These are phyloP conservation scores for Carcina quercana DNA, from an alignment of 2,888 invertebrate genomes.

Conservation along the genomic window DNA sequence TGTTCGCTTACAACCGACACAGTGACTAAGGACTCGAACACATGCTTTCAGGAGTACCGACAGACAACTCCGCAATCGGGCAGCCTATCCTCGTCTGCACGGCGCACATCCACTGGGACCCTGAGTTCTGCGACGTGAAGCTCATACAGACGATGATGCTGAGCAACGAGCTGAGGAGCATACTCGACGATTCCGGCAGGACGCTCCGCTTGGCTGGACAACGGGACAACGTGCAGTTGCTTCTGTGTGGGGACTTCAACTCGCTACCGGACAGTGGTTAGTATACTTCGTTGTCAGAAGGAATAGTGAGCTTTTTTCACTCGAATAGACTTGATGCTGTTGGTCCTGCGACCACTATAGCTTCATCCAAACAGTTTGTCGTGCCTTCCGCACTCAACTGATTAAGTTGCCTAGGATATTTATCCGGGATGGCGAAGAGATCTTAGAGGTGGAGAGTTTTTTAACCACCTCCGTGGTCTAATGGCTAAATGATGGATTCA, in stretches of 20 bases:
- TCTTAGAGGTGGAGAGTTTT: no score
- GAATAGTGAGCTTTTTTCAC: no score
- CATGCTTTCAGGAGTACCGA: slow-evolving; percentile 74
- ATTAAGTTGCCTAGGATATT: no score
- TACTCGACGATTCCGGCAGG: slow-evolving; percentile 89
- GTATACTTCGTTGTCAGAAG: no score
- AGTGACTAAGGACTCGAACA: background rate
- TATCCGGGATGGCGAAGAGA: no score
- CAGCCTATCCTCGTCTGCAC: slow-evolving; percentile 97
- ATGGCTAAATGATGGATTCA: no score
- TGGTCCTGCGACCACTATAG: no score
- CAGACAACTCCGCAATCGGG: slow-evolving; percentile 83
- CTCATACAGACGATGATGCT: slow-evolving; percentile 99
- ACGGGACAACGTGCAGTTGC: slow-evolving; percentile 88
- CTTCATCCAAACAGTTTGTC: no score
- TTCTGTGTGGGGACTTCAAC: slow-evolving; percentile 98
- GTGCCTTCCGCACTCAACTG: no score
- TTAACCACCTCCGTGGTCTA: no score
- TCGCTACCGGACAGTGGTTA: slow-evolving; percentile 96
- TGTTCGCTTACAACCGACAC: background rate
- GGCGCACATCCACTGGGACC: slow-evolving; percentile 99
- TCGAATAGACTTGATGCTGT: no score
- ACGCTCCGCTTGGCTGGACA: slow-evolving; percentile 82
- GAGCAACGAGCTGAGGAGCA: slow-evolving; percentile 92
- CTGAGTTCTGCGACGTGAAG: slow-evolving; percentile 99